Conservation (phyloP, 1,140 invertebrate genomes). For the Saccostrea glomerata region DNA sequence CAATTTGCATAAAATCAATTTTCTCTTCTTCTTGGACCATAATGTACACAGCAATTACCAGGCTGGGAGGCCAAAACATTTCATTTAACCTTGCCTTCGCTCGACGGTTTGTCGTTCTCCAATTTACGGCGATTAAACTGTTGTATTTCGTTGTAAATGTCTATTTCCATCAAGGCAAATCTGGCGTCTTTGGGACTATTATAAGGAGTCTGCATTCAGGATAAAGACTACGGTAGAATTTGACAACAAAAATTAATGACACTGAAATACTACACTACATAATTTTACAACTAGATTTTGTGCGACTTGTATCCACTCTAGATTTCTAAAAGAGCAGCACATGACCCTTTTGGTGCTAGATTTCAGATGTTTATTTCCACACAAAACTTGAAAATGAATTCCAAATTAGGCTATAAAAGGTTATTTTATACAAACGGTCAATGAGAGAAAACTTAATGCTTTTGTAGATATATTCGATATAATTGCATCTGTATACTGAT, state of each 20-base stretch:
- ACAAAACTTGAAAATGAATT: constrained; percentile 29
- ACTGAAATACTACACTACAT: constrained; percentile 34
- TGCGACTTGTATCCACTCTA: background rate
- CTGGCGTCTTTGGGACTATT: constrained; percentile 29
- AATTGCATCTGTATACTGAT: background rate
- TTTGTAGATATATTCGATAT: background rate
- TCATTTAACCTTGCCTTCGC: constrained; percentile 35
- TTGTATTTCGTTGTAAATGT: constrained; percentile 45
- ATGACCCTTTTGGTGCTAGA: constrained; percentile 15
- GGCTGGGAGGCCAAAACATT: constrained; percentile 34
- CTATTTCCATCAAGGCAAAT: constrained; percentile 17
- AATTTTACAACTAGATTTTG: constrained; percentile 16
- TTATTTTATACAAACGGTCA: background rate
- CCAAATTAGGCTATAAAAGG: constrained; percentile 4
- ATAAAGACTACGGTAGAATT: constrained; percentile 15
- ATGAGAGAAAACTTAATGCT: background rate
- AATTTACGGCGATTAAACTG: constrained; percentile 42
- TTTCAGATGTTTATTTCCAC: constrained; percentile 9
- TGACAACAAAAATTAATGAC: constrained; percentile 34
- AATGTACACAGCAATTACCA: constrained; percentile 36
- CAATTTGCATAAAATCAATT: constrained; percentile 38
- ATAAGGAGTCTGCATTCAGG: constrained; percentile 15
- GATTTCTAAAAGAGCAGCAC: constrained; percentile 4
- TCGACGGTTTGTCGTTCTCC: constrained; percentile 33
- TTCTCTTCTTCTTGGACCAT: constrained; percentile 31